Base-by-base conservation (phyloP, 2,797 vertebrate species). In the Sebastes glaucus region DNA sequence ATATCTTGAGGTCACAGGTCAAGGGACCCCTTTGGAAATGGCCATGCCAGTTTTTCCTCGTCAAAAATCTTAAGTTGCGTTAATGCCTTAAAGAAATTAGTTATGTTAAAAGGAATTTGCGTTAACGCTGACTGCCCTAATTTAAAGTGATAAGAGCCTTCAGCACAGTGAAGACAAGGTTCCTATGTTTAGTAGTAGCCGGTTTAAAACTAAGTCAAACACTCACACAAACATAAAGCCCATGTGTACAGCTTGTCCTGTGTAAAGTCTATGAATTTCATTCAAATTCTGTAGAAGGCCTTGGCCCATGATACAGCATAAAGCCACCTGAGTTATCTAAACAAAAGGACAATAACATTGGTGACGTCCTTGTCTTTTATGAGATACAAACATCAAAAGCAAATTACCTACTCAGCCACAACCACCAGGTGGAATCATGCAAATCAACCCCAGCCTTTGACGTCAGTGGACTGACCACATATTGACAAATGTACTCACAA, bases 341-440 rank as follows among this genome's bases (percentile, higher is more conserved):
- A 80, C 81, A 86, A 72, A 82, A 63, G 53, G 6, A 80, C 78
- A 77, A 63, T 62, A 52, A 70, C 74, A 28, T 20, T 10, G 0
- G 46, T 83, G 85, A 88, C 75, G 74, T 74, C 30, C 64, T 46
- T 2, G 11, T 56, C 66, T 82, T 87, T 82, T 82, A 78, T 87
- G 20, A 56, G 20, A 69, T 5, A 52, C 35, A 5, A 28, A 72
- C 49, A 13, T 77, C 82, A 88, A 73, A 77, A 72, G 53, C 20
- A 70, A 85, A 85, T 70, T 13, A 67, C 55, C 22, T 32, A 49
- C 69, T 67, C 11, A 5, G 53, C 70, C 76, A 56, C 55, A 72
- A 65, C 35, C 53, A 56, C 35, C 10, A 38, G 42, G 33, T 18
- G 4, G 27, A 28, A 80, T 57, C 46, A 74, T 80, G 82, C 33